Evolutionary conservation across 2,113 vertebrate species (phyloP).

Genomic region (Trochalopteron elliotii): DNA sequence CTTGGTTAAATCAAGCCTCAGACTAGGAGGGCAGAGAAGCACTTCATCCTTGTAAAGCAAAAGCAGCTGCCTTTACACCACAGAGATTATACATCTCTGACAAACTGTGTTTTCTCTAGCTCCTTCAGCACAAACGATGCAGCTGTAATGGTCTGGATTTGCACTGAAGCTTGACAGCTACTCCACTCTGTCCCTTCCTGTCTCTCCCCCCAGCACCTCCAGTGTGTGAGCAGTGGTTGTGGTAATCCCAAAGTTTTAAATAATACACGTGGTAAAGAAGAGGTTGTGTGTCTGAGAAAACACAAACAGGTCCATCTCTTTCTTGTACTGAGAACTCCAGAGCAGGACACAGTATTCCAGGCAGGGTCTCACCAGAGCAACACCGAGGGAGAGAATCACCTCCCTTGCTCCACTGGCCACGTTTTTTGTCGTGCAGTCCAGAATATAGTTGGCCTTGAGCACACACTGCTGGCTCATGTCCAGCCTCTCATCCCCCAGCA

Average conservation of each 20-base stretch:
- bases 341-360: background rate
- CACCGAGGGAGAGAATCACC: background rate
- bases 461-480: background rate
- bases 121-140: background rate
- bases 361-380: background rate
- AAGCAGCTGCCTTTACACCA: background rate
- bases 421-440: background rate
- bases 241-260: background rate
- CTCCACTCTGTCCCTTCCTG: background rate
- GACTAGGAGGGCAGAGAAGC: background rate
- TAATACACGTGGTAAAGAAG: background rate
- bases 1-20: background rate
- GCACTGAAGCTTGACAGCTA: background rate
- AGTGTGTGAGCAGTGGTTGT: background rate
- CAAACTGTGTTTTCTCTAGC: background rate
- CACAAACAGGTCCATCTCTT: background rate
- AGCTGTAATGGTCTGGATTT: background rate
- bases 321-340: background rate
- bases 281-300: background rate
- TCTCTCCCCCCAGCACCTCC: background rate
- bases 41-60: background rate
- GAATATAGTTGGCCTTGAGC: accelerated
- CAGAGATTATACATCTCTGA: background rate
- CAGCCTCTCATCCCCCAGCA: background rate
- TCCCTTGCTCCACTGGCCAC: background rate